phyloP scores from a whole-genome alignment of 1,140 invertebrate species.

The Drosophila rhopaloa region DNA sequence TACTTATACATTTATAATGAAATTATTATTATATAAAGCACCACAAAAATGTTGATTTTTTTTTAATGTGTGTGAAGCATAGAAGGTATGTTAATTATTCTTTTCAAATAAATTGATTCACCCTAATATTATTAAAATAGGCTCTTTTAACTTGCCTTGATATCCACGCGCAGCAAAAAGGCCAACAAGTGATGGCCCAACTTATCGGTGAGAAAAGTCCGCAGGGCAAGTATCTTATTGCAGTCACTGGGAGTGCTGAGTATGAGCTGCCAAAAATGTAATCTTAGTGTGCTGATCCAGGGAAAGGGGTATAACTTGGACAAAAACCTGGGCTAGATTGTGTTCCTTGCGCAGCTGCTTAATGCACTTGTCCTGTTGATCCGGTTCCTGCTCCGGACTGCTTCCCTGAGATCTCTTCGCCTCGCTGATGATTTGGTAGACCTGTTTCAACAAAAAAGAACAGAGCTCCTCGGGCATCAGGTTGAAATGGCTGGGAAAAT shows the following conservation, averaged over 20 bases:
- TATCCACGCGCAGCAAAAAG: constrained; percentile 73
- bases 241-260: constrained; percentile 78
- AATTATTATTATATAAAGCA: too few species aligned
- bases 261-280: constrained; percentile 56
- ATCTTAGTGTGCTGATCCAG: background rate
- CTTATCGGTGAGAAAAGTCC: constrained; percentile 73
- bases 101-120: background rate
- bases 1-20: too few species aligned
- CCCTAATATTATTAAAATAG: background rate
- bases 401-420: constrained; percentile 60
- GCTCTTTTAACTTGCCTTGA: constrained; percentile 54
- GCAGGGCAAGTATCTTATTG: constrained; percentile 76
- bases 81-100: background rate
- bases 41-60: too few species aligned
- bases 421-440: constrained; percentile 77
- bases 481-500: constrained; percentile 62
- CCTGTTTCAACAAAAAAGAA: constrained; percentile 72
- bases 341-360: constrained; percentile 70
- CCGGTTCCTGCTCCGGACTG: constrained; percentile 39
- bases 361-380: constrained; percentile 61
- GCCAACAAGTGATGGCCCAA: constrained; percentile 75
- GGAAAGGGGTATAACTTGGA: background rate
- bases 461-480: constrained; percentile 75
- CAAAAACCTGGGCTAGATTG: constrained; percentile 70
- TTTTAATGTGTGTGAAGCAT: too few species aligned